Evolutionary conservation across 2,797 vertebrate genomes (phyloP).

Genomic region (Betta splendens): DNA sequence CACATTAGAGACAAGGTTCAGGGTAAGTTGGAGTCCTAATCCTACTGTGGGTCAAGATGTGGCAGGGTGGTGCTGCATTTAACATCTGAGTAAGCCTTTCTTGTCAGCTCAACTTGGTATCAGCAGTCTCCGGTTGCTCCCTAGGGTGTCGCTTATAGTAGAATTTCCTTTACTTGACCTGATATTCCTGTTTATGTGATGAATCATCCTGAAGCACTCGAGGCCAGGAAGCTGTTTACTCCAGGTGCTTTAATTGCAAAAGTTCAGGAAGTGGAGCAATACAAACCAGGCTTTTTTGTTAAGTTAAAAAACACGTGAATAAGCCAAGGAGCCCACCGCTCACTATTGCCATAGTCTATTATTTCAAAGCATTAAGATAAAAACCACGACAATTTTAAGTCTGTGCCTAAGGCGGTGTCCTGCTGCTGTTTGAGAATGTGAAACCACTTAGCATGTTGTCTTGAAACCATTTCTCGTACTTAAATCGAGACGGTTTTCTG

Average conservation of each 20-base stretch:
- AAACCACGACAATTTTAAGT: conserved; percentile 46
- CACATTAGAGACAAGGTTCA: conserved; percentile 53
- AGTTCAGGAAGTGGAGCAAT: conserved; percentile 13
- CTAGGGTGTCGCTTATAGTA: conserved; percentile 32
- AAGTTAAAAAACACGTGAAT: conserved; percentile 12
- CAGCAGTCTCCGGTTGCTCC: conserved; percentile 54
- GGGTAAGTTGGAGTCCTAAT: conserved; percentile 55
- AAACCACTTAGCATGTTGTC: conserved; percentile 57
- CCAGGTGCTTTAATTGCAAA: conserved; percentile 16
- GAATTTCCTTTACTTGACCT: conserved; percentile 46
- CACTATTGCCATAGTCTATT: conserved; percentile 41
- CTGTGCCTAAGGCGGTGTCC: conserved; percentile 51
- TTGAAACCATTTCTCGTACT: conserved; percentile 48
- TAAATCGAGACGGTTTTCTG: conserved; percentile 19
- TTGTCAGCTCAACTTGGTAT: conserved; percentile 45
- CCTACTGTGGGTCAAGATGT: conserved; percentile 44
- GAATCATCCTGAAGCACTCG: conserved; percentile 11
- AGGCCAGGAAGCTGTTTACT: conserved; percentile 31
- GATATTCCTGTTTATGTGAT: conserved; percentile 12
- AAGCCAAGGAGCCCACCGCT: conserved; percentile 21
- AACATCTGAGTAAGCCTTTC: conserved; percentile 35
- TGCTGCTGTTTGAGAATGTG: conserved; percentile 50
- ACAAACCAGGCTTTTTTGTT: conserved; percentile 26
- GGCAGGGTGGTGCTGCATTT: conserved; percentile 30
- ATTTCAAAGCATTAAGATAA: conserved; percentile 57